phyloP scores from a whole-genome alignment of 2,113 vertebrate genomes.

The Oncorhynchus clarkii region DNA sequence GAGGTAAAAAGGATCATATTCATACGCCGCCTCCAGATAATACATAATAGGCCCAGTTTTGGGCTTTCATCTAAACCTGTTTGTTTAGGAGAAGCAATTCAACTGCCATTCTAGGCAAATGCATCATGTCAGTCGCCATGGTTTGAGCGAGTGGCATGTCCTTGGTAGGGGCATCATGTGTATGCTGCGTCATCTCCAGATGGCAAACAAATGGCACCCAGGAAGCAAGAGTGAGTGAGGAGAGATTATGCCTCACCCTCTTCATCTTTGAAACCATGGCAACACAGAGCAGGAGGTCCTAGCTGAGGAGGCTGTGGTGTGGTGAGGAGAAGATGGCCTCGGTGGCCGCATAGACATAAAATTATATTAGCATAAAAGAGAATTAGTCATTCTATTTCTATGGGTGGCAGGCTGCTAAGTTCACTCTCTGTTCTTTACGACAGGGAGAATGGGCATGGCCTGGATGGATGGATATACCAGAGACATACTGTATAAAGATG shows the following conservation, averaged over 20 bases:
- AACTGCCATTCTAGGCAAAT: neutral
- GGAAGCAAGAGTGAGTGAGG: conserved; percentile 19
- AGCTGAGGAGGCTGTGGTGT: conserved; percentile 31
- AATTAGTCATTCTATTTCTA: too few species aligned
- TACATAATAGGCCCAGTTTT: neutral
- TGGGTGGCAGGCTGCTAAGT: too few species aligned
- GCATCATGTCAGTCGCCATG: neutral
- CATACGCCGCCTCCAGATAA: neutral
- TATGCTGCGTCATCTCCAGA: conserved; percentile 62
- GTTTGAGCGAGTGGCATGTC: conserved; percentile 6
- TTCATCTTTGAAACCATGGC: conserved; percentile 78
- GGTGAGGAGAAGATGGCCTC: neutral
- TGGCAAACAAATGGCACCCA: conserved; percentile 51
- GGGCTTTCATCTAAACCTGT: neutral
- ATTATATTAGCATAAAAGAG: neutral
- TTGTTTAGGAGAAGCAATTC: neutral
- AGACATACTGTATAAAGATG: too few species aligned
- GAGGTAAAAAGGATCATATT: conserved; percentile 14
- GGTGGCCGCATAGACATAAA: neutral
- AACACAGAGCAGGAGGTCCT: conserved; percentile 67
- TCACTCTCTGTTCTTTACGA: too few species aligned
- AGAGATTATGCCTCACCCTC: conserved; percentile 62
- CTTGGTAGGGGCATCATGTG: conserved; percentile 5
- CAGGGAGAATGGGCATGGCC: too few species aligned
- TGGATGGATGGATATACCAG: too few species aligned